Evolutionary conservation across 2,113 vertebrate species (phyloP), one percentile per base, ranked within the genome.

Genomic region (Heterochromis multidens): DNA sequence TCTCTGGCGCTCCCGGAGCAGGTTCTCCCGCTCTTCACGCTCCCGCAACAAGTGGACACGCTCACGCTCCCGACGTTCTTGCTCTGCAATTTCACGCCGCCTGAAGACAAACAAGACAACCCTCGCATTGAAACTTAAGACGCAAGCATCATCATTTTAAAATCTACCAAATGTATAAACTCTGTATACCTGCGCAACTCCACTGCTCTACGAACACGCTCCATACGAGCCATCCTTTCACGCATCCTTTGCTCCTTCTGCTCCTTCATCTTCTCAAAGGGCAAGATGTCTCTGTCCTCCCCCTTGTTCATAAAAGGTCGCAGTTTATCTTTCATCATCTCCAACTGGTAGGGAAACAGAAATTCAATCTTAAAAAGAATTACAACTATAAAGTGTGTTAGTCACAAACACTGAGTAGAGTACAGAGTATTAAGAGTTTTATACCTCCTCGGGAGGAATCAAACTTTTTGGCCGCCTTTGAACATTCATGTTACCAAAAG

Each of bases 261-360:
- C 88, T 99, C 97, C 95, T 99, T 99, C 96, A 99, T 98, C 94
- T 99, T 98, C 93, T 99, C 97, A 96, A 99, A 99, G 72, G 99
- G 97, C 77, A 99, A 92, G 92, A 99, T 98, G 91, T 97, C 97
- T 27, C 96, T 97, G 77, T 94, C 95, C 77, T 96, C 96, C 62
- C 95, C 97, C 90, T 97, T 98, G 86, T 96, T 96, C 81, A 87
- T 84, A 87, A 97, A 97, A 90, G 96, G 92, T 79, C 96, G 96
- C 77, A 94, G 97, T 93, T 96, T 97, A 87, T 95, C 96, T 94
- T 95, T 98, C 92, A 97, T 94, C 94, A 95, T 93, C 57, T 95
- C 94, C 11, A 96, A 88, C 95, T 96, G 33, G 6, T 19, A 61
- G 4, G 63, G 27, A 77, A 74, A n/a, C 1, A 56, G 1, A 77